Conservation (phyloP, 2,113 vertebrate genomes). For the Galbula dea region DNA sequence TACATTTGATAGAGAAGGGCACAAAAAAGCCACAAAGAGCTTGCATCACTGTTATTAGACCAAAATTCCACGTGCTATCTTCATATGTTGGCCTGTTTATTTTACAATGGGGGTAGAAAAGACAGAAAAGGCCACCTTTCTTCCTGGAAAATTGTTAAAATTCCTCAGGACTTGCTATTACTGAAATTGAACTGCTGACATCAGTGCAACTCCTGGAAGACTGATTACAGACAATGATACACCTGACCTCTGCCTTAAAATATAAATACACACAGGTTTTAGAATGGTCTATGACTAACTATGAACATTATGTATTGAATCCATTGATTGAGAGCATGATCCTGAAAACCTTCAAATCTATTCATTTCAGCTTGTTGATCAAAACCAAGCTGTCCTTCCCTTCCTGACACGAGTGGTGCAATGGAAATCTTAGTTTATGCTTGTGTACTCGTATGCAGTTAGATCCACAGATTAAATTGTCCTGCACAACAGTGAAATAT, state of each 20-base stretch:
- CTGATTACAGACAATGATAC: background rate
- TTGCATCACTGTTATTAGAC: background rate
- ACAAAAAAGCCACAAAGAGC: background rate
- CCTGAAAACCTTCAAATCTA: background rate
- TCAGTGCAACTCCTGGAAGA: background rate
- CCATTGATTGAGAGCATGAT: background rate
- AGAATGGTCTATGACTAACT: background rate
- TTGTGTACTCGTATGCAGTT: background rate
- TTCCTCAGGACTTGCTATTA: background rate
- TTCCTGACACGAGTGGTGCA: background rate
- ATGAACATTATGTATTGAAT: background rate
- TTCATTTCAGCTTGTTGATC: background rate
- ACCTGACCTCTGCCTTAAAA: background rate
- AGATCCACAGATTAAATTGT: background rate
- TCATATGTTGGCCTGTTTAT: background rate
- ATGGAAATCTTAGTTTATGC: background rate
- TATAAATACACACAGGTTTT: background rate
- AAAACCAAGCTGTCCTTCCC: background rate
- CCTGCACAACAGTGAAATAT: background rate
- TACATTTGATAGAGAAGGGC: fast-evolving
- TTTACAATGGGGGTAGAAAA: background rate
- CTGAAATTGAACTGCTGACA: background rate
- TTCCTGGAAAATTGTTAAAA: background rate
- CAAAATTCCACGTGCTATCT: background rate
- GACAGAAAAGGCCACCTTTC: background rate